Evolutionary conservation across 2,113 vertebrate species (phyloP), one percentile per base, ranked within the genome.

Genomic region (Tamias sibiricus): DNA sequence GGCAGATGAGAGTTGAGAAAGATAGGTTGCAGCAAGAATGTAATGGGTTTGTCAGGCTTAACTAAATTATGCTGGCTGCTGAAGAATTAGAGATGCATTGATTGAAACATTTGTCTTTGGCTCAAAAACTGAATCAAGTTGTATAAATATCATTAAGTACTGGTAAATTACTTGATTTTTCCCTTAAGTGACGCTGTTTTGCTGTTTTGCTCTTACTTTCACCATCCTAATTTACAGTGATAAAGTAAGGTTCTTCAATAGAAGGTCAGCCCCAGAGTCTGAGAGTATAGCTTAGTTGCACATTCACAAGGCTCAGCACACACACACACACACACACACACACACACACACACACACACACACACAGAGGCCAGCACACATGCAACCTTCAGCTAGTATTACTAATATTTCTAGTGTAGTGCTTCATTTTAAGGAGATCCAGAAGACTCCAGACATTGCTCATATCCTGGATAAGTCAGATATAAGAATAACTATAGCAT

Each of bases 61-160:
- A 76, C 52, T 89, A 83, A 92, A 84, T 79, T 72, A 92, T 83
- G 57, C 42, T 82, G 69, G n/a, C 49, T 44, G 28, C 57, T 69
- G 10, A 96, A 92, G 28, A 19, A n/a, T 76, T 77, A 83, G 71
- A 62, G 64, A 54, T 92, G n/a, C 44, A 35, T 81, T 90, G 87
- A 90, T 62, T 92, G 77, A 84, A 88, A 83, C 79, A 44, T 44
- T 84, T 92, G 35, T 71, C 82, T 96, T 89, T 90, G 22, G 37
- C 71, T 82, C 75, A 80, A 69, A 86, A 97, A 32, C 87, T 85
- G 77, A 87, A n/a, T 64, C 49, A 92, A 90, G 42, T 84, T 95
- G 84, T 83, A 8, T 62, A 85, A 96, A 54, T 90, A 49, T 54
- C 89, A 32, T 30, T 42, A 91, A 75, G 7, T 93, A 74, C 28